Conservation (phyloP, 92 coral and sea anemone genomes). For the Epizoanthus stellaris region DNA sequence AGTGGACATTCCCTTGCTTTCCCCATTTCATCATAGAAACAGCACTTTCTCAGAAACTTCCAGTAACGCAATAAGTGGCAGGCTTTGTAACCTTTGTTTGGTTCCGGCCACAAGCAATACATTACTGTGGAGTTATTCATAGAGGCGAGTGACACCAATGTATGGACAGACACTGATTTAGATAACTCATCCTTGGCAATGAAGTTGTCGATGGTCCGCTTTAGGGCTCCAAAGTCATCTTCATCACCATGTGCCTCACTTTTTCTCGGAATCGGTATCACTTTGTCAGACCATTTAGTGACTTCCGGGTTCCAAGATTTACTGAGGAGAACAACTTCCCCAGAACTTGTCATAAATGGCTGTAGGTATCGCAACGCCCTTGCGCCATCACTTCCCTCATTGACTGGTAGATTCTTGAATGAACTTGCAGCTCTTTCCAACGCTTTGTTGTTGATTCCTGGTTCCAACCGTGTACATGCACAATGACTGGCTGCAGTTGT, state of each 20-base stretch:
- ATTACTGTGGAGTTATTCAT: conserved; percentile 44
- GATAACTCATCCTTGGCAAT: conserved; percentile 39
- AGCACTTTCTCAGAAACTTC: conserved; percentile 34
- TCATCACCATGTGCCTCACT: conserved; percentile 22
- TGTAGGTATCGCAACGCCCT: conserved; percentile 47
- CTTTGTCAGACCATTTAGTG: conserved; percentile 33
- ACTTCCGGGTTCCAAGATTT: conserved; percentile 57
- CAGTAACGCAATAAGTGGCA: not conserved
- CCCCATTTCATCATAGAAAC: conserved; percentile 42
- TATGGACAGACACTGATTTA: conserved; percentile 57
- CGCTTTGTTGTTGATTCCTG: conserved; percentile 36
- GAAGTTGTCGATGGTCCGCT: conserved; percentile 31
- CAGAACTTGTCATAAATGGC: conserved; percentile 16
- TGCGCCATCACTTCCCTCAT: conserved; percentile 59
- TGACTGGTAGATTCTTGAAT: conserved; percentile 43
- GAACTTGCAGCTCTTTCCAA: conserved; percentile 14
- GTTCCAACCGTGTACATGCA: conserved; percentile 22
- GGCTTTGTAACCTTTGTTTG: conserved; percentile 52
- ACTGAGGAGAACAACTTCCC: conserved; percentile 48
- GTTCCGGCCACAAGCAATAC: conserved; percentile 63
- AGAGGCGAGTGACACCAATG: conserved; percentile 43
- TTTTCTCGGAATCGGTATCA: conserved; percentile 41
- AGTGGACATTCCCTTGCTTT: conserved; percentile 40
- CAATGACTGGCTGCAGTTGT: conserved; percentile 54
- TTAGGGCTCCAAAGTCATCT: conserved; percentile 4